Conservation (phyloP, 2,797 vertebrate species). For the Molossus molossus region DNA sequence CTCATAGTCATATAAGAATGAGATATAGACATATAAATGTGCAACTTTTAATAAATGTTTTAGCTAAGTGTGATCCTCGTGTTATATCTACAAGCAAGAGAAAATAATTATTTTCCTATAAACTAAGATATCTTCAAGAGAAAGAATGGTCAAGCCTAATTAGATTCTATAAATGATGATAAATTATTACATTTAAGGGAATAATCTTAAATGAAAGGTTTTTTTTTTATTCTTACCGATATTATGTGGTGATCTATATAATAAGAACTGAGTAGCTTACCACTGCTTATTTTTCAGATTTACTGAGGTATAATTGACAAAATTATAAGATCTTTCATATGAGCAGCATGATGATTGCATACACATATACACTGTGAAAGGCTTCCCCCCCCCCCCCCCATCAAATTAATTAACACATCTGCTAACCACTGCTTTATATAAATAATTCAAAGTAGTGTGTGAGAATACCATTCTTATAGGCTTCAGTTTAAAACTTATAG, state of each 20-base stretch:
- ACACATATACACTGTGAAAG: neutral
- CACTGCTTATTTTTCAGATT: neutral
- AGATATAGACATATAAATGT: neutral
- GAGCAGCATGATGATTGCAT: neutral
- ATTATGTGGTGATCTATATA: neutral
- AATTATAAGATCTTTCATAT: neutral
- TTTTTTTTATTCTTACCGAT: neutral
- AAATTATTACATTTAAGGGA: slow-evolving; percentile 3
- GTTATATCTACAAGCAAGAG: neutral
- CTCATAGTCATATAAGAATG: neutral
- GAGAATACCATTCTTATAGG: neutral
- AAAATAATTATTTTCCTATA: neutral
- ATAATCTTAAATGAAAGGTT: neutral
- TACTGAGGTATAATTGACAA: neutral
- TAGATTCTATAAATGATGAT: neutral
- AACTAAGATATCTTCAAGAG: neutral
- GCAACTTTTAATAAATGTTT: neutral
- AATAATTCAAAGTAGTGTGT: neutral
- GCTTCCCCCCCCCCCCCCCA: neutral
- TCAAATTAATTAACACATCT: neutral
- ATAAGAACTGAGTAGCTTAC: neutral
- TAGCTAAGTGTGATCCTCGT: neutral
- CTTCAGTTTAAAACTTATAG: neutral
- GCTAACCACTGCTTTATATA: neutral
- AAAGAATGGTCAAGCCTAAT: neutral